Evolutionary conservation across 2,888 invertebrate genomes (phyloP).

Genomic region (Dynastes grantii): DNA sequence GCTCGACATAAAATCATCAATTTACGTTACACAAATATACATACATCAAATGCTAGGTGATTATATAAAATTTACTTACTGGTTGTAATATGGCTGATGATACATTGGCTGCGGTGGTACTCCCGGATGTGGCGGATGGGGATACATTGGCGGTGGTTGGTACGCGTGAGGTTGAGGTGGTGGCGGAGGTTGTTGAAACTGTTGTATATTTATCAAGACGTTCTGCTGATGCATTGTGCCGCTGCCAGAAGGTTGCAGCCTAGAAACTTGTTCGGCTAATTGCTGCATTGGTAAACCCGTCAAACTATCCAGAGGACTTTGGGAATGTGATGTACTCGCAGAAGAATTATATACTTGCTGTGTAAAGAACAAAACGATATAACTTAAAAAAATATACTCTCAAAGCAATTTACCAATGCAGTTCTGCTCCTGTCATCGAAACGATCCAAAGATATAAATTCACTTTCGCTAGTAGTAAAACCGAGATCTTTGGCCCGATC

Average conservation of each 20-base stretch:
- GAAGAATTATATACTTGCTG: conserved; percentile 67
- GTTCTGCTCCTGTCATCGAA: conserved; percentile 65
- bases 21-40: too few species aligned
- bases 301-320: conserved; percentile 63
- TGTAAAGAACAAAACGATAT: conserved; percentile 56
- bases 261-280: conserved; percentile 70
- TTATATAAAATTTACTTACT: conserved; percentile 62
- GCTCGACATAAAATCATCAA: too few species aligned
- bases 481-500: conserved; percentile 68
- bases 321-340: conserved; percentile 51
- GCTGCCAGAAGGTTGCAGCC: conserved; percentile 64
- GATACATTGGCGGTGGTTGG: conserved; percentile 71
- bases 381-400: not conserved
- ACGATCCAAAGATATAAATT: conserved; percentile 68
- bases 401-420: conserved; percentile 63
- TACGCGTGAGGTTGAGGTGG: conserved; percentile 69
- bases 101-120: conserved; percentile 66
- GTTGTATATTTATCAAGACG: conserved; percentile 78
- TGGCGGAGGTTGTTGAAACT: conserved; percentile 73
- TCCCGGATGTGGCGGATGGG: conserved; percentile 65
- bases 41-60: too few species aligned
- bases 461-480: conserved; percentile 67
- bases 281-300: conserved; percentile 71
- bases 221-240: conserved; percentile 76
- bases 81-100: conserved; percentile 64